Conservation (phyloP, 1,140 invertebrate genomes). For the Seison nebaliae region DNA sequence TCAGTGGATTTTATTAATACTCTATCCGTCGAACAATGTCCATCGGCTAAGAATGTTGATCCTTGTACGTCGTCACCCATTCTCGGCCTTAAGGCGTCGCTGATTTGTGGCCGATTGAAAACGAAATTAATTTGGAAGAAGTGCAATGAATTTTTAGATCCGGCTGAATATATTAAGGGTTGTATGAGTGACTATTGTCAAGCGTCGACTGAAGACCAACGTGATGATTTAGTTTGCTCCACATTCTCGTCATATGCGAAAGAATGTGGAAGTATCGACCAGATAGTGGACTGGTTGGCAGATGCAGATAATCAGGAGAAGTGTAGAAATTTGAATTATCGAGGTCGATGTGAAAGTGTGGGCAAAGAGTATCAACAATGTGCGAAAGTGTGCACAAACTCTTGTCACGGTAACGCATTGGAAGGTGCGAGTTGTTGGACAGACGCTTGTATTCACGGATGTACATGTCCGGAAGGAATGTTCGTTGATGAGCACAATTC, state of each 20-base stretch:
- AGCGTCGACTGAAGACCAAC: slow-evolving; percentile 2
- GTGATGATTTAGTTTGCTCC: slow-evolving; percentile 42
- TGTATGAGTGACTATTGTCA: slow-evolving; percentile 44
- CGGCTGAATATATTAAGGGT: slow-evolving; percentile 44
- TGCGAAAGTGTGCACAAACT: slow-evolving; percentile 1
- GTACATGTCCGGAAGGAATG: slow-evolving; percentile 2
- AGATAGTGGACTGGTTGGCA: slow-evolving; percentile 46
- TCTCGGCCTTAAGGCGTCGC: too few relatives aligned
- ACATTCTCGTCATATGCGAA: slow-evolving; percentile 48
- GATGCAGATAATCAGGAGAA: slow-evolving; percentile 28
- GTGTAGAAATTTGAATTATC: too few relatives aligned
- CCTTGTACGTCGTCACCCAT: too few relatives aligned
- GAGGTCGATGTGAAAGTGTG: too few relatives aligned
- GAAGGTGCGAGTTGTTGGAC: slow-evolving; percentile 1
- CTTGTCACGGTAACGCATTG: too few relatives aligned
- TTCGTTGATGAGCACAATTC: too few relatives aligned
- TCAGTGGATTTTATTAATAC: slow-evolving; percentile 48
- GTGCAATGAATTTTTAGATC: slow-evolving; percentile 52
- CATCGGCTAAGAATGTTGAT: too few relatives aligned
- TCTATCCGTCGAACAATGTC: too few relatives aligned
- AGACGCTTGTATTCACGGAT: slow-evolving; percentile 7
- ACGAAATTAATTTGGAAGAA: slow-evolving; percentile 28
- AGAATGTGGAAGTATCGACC: slow-evolving; percentile 42
- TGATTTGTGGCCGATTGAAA: slow-evolving; percentile 12
- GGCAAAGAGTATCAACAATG: slow-evolving; percentile 6